Percentiles rank a stretch among this genome's conserved stretches.
Evolutionary conservation across 2,888 invertebrate genomes (phyloP).

Genomic region (Nemoura dubitans): DNA sequence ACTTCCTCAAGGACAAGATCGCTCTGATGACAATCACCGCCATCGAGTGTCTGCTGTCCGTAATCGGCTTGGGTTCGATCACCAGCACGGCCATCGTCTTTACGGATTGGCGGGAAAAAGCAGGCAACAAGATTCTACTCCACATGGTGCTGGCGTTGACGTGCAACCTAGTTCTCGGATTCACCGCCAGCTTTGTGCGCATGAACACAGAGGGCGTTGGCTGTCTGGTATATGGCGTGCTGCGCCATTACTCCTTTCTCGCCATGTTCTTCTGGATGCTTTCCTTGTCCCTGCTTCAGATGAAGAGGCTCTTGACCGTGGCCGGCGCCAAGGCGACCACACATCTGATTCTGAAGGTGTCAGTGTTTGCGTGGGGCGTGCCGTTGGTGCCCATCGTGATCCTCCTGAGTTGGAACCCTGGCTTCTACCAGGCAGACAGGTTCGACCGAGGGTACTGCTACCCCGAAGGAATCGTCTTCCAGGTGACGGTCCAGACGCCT

Average conservation of each 20-base stretch:
- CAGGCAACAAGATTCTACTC: not conserved
- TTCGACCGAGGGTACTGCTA: not conserved
- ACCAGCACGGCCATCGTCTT: not conserved
- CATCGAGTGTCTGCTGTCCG: not conserved
- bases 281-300: not conserved
- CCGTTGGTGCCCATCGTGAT: not conserved
- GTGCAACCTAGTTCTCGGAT: not conserved
- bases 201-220: not conserved
- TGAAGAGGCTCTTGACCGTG: not conserved
- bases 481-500: not conserved
- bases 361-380: not conserved
- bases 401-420: not conserved
- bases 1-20: too few relatives aligned
- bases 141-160: not conserved
- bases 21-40: too few relatives aligned
- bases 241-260: conserved; percentile 1
- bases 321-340: not conserved
- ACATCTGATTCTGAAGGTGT: not conserved
- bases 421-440: not conserved
- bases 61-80: not conserved
- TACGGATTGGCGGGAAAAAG: not conserved
- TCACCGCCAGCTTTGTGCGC: not conserved
- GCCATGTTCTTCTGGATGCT: conserved; percentile 18
- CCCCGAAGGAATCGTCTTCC: conserved; percentile 15
- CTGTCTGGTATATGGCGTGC: not conserved